Evolutionary conservation across 2,113 vertebrate species (phyloP), one percentile per base, ranked within the genome.

Genomic region (Trachemys scripta): DNA sequence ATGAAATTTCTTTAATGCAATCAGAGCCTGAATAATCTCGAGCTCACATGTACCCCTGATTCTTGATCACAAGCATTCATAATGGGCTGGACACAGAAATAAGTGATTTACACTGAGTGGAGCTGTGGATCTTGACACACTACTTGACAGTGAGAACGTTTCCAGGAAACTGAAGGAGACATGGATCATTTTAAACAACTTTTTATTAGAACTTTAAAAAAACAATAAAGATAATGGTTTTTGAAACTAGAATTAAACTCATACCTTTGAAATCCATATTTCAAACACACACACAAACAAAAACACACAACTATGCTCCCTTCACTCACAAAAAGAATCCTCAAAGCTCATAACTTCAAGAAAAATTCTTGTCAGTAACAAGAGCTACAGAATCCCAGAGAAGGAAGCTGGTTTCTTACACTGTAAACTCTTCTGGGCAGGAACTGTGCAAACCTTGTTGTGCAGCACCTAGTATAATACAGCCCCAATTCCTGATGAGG

Each of bases 181-280:
- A 10, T 8, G 1, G 0, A 10, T 5, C 0, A 2, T 4, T 5
- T 2, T 5, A 8, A 3, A 6, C 0, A 0, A 51, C 22, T 1
- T 94, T 94, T 87, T 92, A 92, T 90, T 0, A 53, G 29, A 80
- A 1, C 5, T 5, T 56, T 11, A 5, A 25, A 42, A 69, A 24
- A 27, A 7, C 6, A 31, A 12, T 6, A 53, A 1, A 20, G 9
- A 13, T 14, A 14, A 45, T 47, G 38, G 13, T 47, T 47, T 78
- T 45, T 47, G 6, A 27, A 78, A 47, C 11, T 38, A 16, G 22
- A 78, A 45, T 45, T 14, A 78, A 45, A 78, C 75, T 72, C 65
- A 45, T 42, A 78, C 17, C 65, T 72, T 19, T 72, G 19, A 72
- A n/a, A 38, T 19, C n/a, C 17, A 72, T n/a, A 72, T 72, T 38